Evolutionary conservation across 2,797 vertebrate species (phyloP).

Genomic region (Sebastes oblongus): DNA sequence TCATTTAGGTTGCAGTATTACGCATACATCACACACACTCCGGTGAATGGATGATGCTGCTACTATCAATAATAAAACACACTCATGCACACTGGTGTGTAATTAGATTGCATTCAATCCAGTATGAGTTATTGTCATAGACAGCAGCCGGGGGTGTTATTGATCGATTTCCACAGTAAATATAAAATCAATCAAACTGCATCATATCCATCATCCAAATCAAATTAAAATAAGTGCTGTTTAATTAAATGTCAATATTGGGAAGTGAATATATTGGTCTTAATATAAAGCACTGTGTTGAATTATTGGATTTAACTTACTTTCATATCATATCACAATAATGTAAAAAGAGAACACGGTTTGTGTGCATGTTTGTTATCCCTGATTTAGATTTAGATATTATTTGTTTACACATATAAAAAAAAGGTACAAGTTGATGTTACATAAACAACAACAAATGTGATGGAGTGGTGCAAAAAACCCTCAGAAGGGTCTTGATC

Average conservation of each 20-base stretch:
- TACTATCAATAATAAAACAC: neutral
- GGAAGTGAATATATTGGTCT: neutral
- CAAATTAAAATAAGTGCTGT: neutral
- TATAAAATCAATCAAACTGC: slow-evolving; percentile 11
- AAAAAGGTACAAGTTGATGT: too few relatives aligned
- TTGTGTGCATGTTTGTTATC: neutral
- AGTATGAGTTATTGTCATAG: neutral
- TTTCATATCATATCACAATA: neutral
- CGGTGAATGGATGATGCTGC: neutral
- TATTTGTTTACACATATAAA: too few relatives aligned
- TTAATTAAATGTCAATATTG: neutral
- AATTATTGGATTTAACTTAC: neutral
- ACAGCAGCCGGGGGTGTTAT: neutral
- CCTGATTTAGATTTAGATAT: too few relatives aligned
- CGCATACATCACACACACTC: neutral
- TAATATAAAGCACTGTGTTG: neutral
- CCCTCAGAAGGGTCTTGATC: too few relatives aligned
- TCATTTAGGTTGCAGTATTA: neutral
- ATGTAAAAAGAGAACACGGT: neutral
- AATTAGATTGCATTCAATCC: slow-evolving; percentile 10
- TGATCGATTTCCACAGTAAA: neutral
- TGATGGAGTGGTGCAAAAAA: too few relatives aligned
- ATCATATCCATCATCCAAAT: slow-evolving; percentile 1
- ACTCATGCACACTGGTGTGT: neutral
- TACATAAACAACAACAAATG: too few relatives aligned